phyloP scores from a whole-genome alignment of 2,888 invertebrate species.

The Apotomis betuletana region DNA sequence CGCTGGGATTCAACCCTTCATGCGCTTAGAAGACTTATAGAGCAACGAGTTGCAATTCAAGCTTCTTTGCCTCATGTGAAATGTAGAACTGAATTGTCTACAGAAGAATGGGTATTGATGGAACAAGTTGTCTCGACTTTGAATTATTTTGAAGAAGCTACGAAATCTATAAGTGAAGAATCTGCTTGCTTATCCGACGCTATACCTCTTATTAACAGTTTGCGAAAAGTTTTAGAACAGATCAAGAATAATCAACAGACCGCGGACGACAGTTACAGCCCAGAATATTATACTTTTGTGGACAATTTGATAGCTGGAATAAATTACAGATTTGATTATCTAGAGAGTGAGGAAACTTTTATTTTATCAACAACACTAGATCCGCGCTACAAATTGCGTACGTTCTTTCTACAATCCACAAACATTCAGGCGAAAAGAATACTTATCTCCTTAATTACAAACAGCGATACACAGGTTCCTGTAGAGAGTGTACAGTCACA shows the following conservation, averaged over 20 bases:
- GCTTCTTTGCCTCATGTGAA: constrained; percentile 45
- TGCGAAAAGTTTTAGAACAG: too few species aligned
- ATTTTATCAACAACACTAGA: constrained; percentile 2
- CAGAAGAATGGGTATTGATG: constrained; percentile 45
- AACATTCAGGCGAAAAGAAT: constrained; percentile 8
- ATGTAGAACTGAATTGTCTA: constrained; percentile 45
- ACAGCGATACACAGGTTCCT: too few species aligned
- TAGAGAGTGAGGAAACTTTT: constrained; percentile 39
- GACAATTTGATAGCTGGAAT: too few species aligned
- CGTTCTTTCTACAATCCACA: constrained; percentile 14
- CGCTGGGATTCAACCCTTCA: constrained; percentile 48
- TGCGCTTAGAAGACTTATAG: constrained; percentile 44
- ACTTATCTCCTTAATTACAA: neutral
- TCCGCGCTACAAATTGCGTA: constrained; percentile 9
- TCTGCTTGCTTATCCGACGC: too few species aligned
- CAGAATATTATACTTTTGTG: too few species aligned
- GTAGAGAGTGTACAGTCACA: neutral
- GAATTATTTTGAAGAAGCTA: constrained; percentile 47
- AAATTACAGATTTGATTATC: too few species aligned
- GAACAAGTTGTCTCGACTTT: constrained; percentile 41
- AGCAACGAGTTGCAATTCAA: constrained; percentile 48
- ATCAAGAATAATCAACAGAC: too few species aligned
- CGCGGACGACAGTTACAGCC: too few species aligned
- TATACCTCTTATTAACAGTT: neutral
- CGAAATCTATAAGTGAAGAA: constrained; percentile 7